A percentile compares a stretch with the other conserved stretches of the same genome.
Evolutionary conservation across 2,888 invertebrate genomes (phyloP).

Genomic region (Drosophila picticornis): DNA sequence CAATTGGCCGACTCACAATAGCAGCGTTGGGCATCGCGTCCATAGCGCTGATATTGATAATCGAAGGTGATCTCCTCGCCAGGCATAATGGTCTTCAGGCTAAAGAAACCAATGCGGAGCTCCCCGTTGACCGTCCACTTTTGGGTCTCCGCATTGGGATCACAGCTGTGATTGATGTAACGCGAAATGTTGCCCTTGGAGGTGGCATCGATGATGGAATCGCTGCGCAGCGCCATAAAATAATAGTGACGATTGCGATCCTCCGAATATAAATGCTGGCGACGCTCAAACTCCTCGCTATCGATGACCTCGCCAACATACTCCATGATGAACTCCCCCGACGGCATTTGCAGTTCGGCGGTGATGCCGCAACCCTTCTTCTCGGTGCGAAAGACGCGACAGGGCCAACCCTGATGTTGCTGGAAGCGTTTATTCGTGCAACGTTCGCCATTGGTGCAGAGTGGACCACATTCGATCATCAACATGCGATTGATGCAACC

Average conservation of each 20-base stretch:
- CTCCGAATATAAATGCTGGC: conserved; percentile 95
- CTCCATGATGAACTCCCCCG: conserved; percentile 97
- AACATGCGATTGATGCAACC: conserved; percentile 98
- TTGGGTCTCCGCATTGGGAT: conserved; percentile 99
- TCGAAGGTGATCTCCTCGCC: conserved; percentile 99
- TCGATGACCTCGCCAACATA: conserved; percentile 99
- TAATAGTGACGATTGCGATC: conserved; percentile 97
- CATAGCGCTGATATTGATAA: conserved; percentile 98
- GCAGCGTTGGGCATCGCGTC: conserved; percentile 98
- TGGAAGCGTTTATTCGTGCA: conserved; percentile 98
- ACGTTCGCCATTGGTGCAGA: conserved; percentile 95
- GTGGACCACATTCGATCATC: conserved; percentile 98
- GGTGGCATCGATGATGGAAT: conserved; percentile 98
- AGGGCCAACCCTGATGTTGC: conserved; percentile 92
- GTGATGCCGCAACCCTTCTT: conserved; percentile 98
- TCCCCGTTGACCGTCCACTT: conserved; percentile 98
- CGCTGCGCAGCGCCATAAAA: conserved; percentile 98
- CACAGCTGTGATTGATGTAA: conserved; percentile 99
- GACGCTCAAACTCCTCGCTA: conserved; percentile 94
- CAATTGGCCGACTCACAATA: conserved; percentile 96
- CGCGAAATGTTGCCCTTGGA: conserved; percentile 97
- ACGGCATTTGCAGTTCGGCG: conserved; percentile 81
- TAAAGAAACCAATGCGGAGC: conserved; percentile 98
- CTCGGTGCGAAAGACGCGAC: conserved; percentile 95
- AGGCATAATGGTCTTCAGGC: conserved; percentile 91